Conservation (phyloP, 1,140 invertebrate genomes). For the Diorhabda carinulata region DNA sequence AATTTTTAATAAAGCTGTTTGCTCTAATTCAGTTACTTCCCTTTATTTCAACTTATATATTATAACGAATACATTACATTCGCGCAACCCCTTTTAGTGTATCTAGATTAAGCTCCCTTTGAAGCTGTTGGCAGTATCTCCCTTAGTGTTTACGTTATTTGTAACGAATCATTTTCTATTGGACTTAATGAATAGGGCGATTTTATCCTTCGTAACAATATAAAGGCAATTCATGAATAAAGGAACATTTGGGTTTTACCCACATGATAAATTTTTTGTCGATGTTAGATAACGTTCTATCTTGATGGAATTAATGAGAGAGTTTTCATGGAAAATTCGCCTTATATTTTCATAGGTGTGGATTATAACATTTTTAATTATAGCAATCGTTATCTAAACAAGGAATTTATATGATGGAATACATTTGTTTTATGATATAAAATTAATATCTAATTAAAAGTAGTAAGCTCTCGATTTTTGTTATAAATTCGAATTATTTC, state of each 20-base stretch:
- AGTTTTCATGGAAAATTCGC: neutral
- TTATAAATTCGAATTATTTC: no score
- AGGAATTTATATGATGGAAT: slow-evolving; percentile 1
- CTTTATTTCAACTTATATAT: no score
- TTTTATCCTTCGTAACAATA: slow-evolving; percentile 29
- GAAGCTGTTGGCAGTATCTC: slow-evolving; percentile 10
- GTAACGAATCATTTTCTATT: slow-evolving; percentile 37
- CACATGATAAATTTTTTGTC: neutral
- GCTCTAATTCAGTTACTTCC: no score
- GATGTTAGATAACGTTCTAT: neutral
- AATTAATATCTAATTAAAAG: no score
- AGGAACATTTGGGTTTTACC: no score
- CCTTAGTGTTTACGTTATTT: slow-evolving; percentile 35
- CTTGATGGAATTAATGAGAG: neutral
- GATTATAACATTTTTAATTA: neutral
- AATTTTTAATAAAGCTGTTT: no score
- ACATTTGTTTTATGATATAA: neutral
- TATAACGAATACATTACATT: neutral
- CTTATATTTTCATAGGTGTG: neutral
- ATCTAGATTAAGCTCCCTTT: neutral
- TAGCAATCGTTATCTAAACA: neutral
- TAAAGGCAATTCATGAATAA: slow-evolving; percentile 24
- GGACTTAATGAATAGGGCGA: slow-evolving; percentile 30
- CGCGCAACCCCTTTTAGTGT: neutral
- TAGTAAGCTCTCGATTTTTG: no score